These are phyloP conservation scores for Gopherus flavomarginatus DNA, from an alignment of 2,113 vertebrate genomes.

Conservation along the genomic window DNA sequence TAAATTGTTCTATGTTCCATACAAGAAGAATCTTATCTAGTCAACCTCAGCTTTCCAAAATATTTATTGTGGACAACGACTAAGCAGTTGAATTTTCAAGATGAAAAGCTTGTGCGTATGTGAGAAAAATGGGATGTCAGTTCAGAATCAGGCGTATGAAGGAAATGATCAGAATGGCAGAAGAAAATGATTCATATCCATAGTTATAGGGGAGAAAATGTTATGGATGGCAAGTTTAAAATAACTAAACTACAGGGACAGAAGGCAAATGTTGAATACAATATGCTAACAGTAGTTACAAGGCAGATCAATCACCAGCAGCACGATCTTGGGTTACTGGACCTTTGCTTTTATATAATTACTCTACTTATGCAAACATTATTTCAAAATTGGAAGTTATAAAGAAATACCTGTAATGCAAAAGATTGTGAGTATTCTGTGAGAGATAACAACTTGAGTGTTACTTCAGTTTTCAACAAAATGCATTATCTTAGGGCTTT, in stretches of 20 bases:
- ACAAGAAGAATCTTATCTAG: neutral
- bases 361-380: slow-evolving; percentile 38
- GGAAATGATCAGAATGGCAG: neutral
- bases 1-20: neutral
- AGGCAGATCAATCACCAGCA: slow-evolving; percentile 36
- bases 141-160: neutral
- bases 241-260: slow-evolving; percentile 54
- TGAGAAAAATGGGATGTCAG: neutral
- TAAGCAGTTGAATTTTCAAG: neutral
- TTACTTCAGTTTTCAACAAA: slow-evolving; percentile 77
- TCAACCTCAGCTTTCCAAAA: slow-evolving; percentile 2
- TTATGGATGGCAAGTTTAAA: slow-evolving; percentile 59
- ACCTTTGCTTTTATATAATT: slow-evolving; percentile 55
- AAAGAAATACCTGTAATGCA: slow-evolving; percentile 62
- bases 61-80: neutral
- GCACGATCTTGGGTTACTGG: slow-evolving; percentile 53
- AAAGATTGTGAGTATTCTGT: slow-evolving; percentile 76
- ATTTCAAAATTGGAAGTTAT: slow-evolving; percentile 54
- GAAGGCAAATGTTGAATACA: slow-evolving; percentile 46
- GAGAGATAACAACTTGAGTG: slow-evolving; percentile 82
- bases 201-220: slow-evolving; percentile 12
- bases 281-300: slow-evolving; percentile 59
- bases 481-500: slow-evolving; percentile 79
- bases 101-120: neutral
- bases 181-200: neutral